phyloP scores from a whole-genome alignment of 2,888 invertebrate genomes.

The Tortrix viridana region DNA sequence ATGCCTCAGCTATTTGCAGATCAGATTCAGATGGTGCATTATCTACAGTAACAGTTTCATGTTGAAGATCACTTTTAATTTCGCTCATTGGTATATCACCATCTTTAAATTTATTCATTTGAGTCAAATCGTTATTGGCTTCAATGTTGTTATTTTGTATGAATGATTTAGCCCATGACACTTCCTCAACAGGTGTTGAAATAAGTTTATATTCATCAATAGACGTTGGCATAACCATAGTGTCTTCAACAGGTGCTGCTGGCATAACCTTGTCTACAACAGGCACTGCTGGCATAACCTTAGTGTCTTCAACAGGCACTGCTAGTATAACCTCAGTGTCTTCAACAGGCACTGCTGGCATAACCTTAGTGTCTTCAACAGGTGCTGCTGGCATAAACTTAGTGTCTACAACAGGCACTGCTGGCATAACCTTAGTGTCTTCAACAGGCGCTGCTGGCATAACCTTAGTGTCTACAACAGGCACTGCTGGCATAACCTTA shows the following conservation, averaged over 20 bases:
- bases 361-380: not conserved
- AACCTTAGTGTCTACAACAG: not conserved
- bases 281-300: no score
- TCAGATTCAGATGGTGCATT: constrained; percentile 75
- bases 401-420: no score
- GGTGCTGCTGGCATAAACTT: not conserved
- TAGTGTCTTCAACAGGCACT: constrained; percentile 1
- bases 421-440: not conserved
- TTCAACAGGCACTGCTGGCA: no score
- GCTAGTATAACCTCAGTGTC: no score
- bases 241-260: not conserved
- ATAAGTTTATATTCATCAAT: not conserved
- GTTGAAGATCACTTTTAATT: constrained; percentile 39
- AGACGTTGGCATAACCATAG: not conserved
- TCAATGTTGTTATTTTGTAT: constrained; percentile 35
- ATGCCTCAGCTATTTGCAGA: constrained; percentile 78
- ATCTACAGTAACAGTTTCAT: constrained; percentile 42
- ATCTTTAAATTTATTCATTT: constrained; percentile 16
- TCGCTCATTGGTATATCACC: not conserved
- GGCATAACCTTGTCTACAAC: no score
- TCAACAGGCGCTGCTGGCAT: not conserved
- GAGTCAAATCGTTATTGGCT: constrained; percentile 11
- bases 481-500: not conserved
- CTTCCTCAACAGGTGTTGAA: not conserved
- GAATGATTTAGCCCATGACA: not conserved